Conservation (phyloP, 2,113 vertebrate genomes). For the Xiphophorus maculatus region DNA sequence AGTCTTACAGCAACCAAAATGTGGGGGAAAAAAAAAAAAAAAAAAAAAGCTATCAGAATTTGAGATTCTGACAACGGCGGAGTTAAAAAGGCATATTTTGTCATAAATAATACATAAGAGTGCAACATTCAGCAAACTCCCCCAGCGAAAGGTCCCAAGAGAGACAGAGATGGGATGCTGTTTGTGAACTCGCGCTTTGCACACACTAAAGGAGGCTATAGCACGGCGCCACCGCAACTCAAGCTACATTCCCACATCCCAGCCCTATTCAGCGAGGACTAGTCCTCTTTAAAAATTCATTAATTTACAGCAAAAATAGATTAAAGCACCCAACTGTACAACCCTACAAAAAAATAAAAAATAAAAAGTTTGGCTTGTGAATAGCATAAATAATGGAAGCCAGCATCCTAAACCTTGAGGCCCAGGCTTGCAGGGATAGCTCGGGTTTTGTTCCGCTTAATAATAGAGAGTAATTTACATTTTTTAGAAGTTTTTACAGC, state of each 20-base stretch:
- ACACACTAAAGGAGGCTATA: constrained; percentile 70
- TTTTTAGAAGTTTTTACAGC: constrained; percentile 74
- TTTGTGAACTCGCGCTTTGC: constrained; percentile 74
- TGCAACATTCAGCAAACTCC: constrained; percentile 73
- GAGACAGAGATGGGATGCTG: constrained; percentile 61
- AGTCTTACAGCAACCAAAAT: constrained; percentile 55
- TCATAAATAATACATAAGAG: constrained; percentile 81
- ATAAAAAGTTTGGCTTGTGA: constrained; percentile 70
- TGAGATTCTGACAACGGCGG: constrained; percentile 64
- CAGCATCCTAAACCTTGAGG: constrained; percentile 70
- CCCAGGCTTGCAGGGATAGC: constrained; percentile 65
- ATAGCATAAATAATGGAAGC: constrained; percentile 81
- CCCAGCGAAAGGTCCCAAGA: constrained; percentile 68
- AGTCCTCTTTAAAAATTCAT: constrained; percentile 81
- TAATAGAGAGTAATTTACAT: constrained; percentile 79
- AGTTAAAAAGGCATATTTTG: constrained; percentile 77
- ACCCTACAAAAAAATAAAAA: constrained; percentile 70
- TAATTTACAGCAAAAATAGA: constrained; percentile 83
- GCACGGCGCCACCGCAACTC: constrained; percentile 67
- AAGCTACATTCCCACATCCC: constrained; percentile 65
- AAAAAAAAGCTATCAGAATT: constrained; percentile 63
- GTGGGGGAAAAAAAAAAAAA: not conserved
- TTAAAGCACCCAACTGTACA: constrained; percentile 76
- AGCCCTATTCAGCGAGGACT: constrained; percentile 70
- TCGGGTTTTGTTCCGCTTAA: constrained; percentile 76